Evolutionary conservation across 2,888 invertebrate genomes (phyloP), one percentile per base, ranked within the genome.

Genomic region (Melanostoma mellinum): DNA sequence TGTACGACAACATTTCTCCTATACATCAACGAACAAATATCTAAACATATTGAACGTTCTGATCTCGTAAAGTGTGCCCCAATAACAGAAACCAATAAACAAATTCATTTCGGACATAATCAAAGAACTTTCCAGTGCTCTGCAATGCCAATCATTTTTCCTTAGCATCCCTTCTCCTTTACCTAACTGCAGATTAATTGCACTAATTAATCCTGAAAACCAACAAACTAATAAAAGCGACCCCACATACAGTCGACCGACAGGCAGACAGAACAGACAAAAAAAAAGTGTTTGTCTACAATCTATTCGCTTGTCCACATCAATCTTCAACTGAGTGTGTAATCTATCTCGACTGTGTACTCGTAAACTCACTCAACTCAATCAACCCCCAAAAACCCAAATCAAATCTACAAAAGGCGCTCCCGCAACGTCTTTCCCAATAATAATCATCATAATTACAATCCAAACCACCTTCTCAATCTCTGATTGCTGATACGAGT

Each of bases 181-280:
- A 20, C 87, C 87, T 88, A 88, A 88, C 87, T 88, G 86, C 90
- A 88, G 89, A 90, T 90, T 90, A 90, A 90, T 90, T 90, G 90
- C 87, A 87, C 88, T 90, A 90, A 90, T 90, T 90, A 90, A 90
- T 90, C 89, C 81, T 50, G 52, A 69, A 71, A 84, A 84, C 84
- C 84, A 84, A 84, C 84, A 84, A 84, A 84, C 84, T 79, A 84
- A 84, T 84, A 84, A 84, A 79, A 71, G 60, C 69, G 50, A 48
- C 50, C 50, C 58, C 42, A 36, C 35, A 20, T 20, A 10, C n/a
- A 52, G 1, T 32, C 0, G 30, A 33, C 32, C 6, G 36, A 30
- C 53, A 53, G 9, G 30, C 46, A 56, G 40, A 40, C 9, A 60
- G 48, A 10, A 30, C 38, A 42, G 44, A 35, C 32, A 71, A 60